Base-by-base conservation (phyloP, 2,888 invertebrate species). In the Drosophila engyochracea region DNA sequence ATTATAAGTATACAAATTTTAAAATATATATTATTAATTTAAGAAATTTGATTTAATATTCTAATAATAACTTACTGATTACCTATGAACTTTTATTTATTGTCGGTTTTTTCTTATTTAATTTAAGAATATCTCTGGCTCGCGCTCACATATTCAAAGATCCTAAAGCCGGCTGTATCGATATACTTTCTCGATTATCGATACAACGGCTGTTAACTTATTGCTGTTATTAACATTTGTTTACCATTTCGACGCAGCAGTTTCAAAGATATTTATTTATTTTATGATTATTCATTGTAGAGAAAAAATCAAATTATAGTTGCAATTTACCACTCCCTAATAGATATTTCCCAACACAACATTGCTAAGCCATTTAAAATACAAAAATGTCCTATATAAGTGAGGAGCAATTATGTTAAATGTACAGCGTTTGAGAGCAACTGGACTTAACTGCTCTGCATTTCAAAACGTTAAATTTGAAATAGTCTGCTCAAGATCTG, bases 401-500 rank as follows among this genome's bases (percentile, higher is more conserved):
- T 35, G 76, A 22, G 71, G 65, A 61, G 74, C 61, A 61, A 19
- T 1, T 16, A 12, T 58, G 49, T 31, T 49, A 49, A 37, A 14
- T 16, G 10, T 12, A 12, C 1, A 65, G 22, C 63, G 69, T 74
- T 74, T 63, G 1, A 28, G 28, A 30, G 52, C 16, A 12, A 62
- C 55, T 78, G 47, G n/a, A n/a, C 25, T 19, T 14, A 12, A 6
- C 22, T 47, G 41, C 25, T 7, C 28, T 16, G 41, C 22, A 25
- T 16, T 52, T 16, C 2, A 35, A 31, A 16, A 16, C 4, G 47
- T 22, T 51, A 12, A 19, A n/a, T 14, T 70, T 33, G 0, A 49
- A 25, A n/a, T 19, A 52, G 9, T 4, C 25, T 41, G 2, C n/a
- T 25, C 4, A 47, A 25, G 9, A 47, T 28, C 16, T 4, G 16